A percentile compares a stretch with the other conserved stretches of the same genome.
These are phyloP conservation scores for Micoletzkya japonica DNA, from an alignment of 2,888 invertebrate genomes.

Conservation along the genomic window DNA sequence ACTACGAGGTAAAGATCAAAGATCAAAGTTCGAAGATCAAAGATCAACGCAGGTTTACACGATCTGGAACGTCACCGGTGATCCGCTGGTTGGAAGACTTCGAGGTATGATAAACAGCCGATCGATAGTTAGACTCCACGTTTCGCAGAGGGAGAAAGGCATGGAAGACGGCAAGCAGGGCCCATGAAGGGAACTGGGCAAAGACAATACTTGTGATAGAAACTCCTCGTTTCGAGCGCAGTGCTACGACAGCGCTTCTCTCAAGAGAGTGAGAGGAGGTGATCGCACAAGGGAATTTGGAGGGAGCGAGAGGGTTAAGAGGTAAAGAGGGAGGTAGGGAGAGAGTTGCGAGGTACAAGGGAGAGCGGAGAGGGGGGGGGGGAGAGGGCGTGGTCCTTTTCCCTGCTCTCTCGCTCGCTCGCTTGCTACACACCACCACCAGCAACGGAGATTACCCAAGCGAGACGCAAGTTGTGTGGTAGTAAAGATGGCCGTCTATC, in stretches of 20 bases:
- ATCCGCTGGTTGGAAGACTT: slow-evolving; percentile 58
- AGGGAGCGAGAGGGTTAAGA: no score
- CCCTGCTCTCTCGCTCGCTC: neutral
- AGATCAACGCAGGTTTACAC: slow-evolving; percentile 46
- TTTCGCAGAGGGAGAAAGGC: no score
- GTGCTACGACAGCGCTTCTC: no score
- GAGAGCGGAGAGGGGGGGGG: neutral
- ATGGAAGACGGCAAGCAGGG: no score
- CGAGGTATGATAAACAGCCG: slow-evolving; percentile 55
- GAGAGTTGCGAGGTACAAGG: no score
- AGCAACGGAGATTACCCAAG: neutral
- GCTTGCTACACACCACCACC: neutral
- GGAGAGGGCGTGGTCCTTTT: neutral
- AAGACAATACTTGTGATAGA: no score
- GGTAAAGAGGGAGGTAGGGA: no score
- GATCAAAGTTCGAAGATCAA: neutral
- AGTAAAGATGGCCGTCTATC: slow-evolving; percentile 32
- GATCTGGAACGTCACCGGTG: slow-evolving; percentile 58
- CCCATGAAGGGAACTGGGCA: no score
- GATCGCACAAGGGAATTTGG: no score
- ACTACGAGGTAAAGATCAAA: slow-evolving; percentile 51
- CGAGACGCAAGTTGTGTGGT: neutral
- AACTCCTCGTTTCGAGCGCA: no score
- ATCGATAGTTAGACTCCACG: no score
- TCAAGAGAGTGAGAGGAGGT: no score